Percentiles rank a stretch among this genome's conserved stretches.
Conservation (phyloP, 2,888 invertebrate genomes). For the Acleris holmiana region DNA sequence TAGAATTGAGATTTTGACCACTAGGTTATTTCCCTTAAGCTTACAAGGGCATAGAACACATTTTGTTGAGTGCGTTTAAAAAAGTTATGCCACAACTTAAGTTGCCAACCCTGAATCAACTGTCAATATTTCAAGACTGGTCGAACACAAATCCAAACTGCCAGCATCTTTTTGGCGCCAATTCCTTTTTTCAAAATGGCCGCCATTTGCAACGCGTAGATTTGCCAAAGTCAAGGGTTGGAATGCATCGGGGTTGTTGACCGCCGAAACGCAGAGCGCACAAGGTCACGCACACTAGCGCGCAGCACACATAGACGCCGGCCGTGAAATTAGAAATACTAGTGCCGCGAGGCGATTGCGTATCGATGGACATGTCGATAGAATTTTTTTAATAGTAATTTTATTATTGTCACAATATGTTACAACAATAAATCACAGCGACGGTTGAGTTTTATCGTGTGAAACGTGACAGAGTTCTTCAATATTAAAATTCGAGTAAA, state of each 20-base stretch:
- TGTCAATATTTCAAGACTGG: slow-evolving; percentile 4
- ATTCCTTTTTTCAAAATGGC: slow-evolving; percentile 26
- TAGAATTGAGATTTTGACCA: too few relatives aligned
- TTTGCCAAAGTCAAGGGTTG: slow-evolving; percentile 77
- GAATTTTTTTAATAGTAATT: neutral
- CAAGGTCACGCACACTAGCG: slow-evolving; percentile 80
- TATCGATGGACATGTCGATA: slow-evolving; percentile 47
- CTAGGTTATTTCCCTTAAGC: too few relatives aligned
- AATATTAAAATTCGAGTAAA: too few relatives aligned
- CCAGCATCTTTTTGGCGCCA: slow-evolving; percentile 5
- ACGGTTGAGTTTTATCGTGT: too few relatives aligned
- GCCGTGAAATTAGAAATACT: slow-evolving; percentile 81
- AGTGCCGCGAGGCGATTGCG: slow-evolving; percentile 51
- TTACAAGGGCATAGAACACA: too few relatives aligned
- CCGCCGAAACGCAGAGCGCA: slow-evolving; percentile 78
- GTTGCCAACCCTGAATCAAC: neutral
- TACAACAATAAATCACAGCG: neutral
- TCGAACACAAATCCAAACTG: neutral
- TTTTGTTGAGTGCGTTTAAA: too few relatives aligned
- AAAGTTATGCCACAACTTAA: neutral
- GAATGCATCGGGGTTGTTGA: slow-evolving; percentile 74
- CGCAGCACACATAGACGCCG: slow-evolving; percentile 63
- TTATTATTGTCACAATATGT: too few relatives aligned
- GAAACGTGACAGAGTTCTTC: too few relatives aligned
- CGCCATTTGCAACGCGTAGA: slow-evolving; percentile 39